Evolutionary conservation across 2,888 invertebrate species (phyloP).

Genomic region (Sminthurides aquaticus): DNA sequence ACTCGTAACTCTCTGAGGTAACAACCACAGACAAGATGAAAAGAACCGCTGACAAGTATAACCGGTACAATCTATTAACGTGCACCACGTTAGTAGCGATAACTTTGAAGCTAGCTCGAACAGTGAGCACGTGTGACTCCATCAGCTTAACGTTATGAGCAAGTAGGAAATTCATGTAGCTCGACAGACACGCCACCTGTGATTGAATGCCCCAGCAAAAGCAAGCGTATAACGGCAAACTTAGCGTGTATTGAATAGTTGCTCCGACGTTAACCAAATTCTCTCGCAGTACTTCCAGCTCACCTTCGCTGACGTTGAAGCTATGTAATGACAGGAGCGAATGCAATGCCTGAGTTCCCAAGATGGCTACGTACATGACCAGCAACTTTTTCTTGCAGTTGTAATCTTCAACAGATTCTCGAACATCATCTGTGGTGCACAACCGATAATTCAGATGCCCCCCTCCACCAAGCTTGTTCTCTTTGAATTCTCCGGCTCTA

Average conservation of each 20-base stretch:
- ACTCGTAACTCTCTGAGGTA: neutral
- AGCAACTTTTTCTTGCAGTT: neutral
- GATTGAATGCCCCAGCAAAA: neutral
- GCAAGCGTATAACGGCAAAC: slow-evolving; percentile 2
- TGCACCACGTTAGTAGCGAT: neutral
- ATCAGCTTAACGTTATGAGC: neutral
- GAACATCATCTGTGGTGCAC: neutral
- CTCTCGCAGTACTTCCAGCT: neutral
- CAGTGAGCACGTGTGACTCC: neutral
- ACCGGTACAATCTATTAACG: neutral
- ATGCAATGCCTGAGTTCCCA: neutral
- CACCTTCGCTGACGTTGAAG: neutral
- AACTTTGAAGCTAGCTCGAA: neutral
- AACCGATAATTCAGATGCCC: neutral
- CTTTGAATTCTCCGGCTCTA: neutral
- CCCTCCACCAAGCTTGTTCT: neutral
- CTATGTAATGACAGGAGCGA: neutral
- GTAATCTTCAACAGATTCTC: neutral
- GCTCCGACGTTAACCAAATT: neutral
- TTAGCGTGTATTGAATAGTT: neutral
- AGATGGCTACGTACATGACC: neutral
- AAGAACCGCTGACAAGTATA: neutral
- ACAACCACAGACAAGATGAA: neutral
- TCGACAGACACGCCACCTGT: neutral
- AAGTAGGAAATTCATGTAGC: slow-evolving; percentile 1